phyloP scores from a whole-genome alignment of 2,888 invertebrate species.

The Lucinisca nassula region DNA sequence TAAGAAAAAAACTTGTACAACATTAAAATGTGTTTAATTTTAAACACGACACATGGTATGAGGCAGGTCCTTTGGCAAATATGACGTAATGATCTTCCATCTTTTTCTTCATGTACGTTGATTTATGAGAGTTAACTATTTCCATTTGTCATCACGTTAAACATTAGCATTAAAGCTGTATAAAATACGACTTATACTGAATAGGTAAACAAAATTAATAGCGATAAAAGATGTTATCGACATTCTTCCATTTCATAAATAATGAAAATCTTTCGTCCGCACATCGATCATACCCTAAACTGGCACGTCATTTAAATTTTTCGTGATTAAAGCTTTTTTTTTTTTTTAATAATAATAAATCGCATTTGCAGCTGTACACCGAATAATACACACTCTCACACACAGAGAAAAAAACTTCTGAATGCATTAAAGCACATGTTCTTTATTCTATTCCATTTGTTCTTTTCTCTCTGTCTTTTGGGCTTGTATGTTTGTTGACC shows the following conservation, averaged over 20 bases:
- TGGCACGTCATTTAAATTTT: background rate
- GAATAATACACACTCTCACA: too few species aligned
- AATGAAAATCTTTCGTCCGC: constrained; percentile 3
- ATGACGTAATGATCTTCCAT: background rate
- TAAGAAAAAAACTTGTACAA: too few species aligned
- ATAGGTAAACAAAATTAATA: constrained; percentile 13
- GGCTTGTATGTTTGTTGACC: too few species aligned
- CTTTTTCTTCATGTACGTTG: constrained; percentile 1
- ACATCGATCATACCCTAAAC: background rate
- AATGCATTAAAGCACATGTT: too few species aligned
- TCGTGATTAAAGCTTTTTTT: background rate
- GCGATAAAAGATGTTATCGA: background rate
- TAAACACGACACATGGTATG: background rate
- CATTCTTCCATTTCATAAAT: background rate
- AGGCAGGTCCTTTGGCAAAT: background rate
- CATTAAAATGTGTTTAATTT: background rate
- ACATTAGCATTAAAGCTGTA: background rate
- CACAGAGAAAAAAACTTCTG: too few species aligned
- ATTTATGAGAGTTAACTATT: background rate
- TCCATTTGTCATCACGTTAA: constrained; percentile 2
- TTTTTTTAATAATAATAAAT: background rate
- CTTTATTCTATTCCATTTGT: too few species aligned
- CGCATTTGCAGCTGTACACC: background rate
- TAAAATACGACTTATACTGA: constrained; percentile 4
- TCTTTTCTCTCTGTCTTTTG: too few species aligned